A percentile compares a stretch with the other conserved stretches of the same genome.
Conservation (phyloP, 2,888 invertebrate species). For the Ophraella communa region DNA sequence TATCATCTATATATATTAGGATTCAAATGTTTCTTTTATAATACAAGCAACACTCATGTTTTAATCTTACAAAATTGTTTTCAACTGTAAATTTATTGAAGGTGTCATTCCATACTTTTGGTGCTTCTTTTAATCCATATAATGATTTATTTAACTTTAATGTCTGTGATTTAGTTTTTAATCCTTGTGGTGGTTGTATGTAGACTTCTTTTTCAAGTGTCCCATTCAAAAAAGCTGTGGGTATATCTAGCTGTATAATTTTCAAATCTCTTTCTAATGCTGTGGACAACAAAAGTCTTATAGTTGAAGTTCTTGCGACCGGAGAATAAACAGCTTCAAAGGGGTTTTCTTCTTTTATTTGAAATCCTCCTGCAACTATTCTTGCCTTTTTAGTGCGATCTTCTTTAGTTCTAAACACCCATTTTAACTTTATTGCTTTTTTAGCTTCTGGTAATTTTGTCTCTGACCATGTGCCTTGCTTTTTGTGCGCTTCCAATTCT, state of each 20-base stretch:
- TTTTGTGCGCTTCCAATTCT: constrained; percentile 1
- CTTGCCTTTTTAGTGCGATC: constrained; percentile 32
- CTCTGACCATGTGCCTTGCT: constrained; percentile 9
- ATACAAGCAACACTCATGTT: too few species aligned
- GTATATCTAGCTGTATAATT: constrained; percentile 27
- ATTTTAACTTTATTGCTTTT: constrained; percentile 19
- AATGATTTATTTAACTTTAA: constrained; percentile 10
- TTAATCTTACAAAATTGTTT: too few species aligned
- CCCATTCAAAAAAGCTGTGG: constrained; percentile 26
- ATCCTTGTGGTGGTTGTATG: constrained; percentile 24
- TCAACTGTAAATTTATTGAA: too few species aligned
- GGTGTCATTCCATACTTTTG: too few species aligned
- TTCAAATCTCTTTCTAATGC: constrained; percentile 30
- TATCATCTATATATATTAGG: constrained; percentile 38
- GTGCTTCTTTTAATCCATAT: too few species aligned
- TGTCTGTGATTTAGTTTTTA: constrained; percentile 15
- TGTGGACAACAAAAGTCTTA: constrained; percentile 33
- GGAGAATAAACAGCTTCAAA: constrained; percentile 30
- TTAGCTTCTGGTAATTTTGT: constrained; percentile 8
- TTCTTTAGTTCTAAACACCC: constrained; percentile 28
- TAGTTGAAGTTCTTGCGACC: constrained; percentile 32
- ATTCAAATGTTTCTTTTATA: constrained; percentile 17
- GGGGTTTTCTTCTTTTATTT: constrained; percentile 25
- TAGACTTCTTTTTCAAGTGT: constrained; percentile 30
- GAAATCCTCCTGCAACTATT: constrained; percentile 31